Conservation (phyloP, 1,140 invertebrate genomes). For the Pseudomyrmex flavicornis region DNA sequence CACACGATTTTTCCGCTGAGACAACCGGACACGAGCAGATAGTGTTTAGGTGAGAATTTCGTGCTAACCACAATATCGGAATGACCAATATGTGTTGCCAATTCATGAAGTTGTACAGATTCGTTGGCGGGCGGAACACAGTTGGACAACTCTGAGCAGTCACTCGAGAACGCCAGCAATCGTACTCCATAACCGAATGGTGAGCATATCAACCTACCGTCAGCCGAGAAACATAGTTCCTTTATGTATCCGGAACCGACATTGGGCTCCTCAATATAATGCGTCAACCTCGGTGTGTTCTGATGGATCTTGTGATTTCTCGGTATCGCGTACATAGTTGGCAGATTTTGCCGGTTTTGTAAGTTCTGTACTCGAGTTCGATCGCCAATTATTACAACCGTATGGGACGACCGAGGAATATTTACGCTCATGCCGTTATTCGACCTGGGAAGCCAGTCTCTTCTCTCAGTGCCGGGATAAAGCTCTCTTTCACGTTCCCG, state of each 20-base stretch:
- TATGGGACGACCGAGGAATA: slow-evolving; percentile 78
- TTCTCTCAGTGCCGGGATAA: slow-evolving; percentile 59
- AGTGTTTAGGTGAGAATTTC: slow-evolving; percentile 95
- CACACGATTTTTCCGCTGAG: slow-evolving; percentile 94
- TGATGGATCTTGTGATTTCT: slow-evolving; percentile 87
- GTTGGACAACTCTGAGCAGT: slow-evolving; percentile 92
- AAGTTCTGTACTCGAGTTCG: slow-evolving; percentile 69
- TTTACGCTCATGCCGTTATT: slow-evolving; percentile 74
- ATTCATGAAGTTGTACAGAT: slow-evolving; percentile 86
- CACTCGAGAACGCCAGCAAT: slow-evolving; percentile 91
- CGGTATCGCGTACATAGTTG: slow-evolving; percentile 81
- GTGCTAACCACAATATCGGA: slow-evolving; percentile 95
- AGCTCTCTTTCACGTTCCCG: slow-evolving; percentile 83
- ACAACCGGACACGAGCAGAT: slow-evolving; percentile 94
- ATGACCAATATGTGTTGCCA: slow-evolving; percentile 91
- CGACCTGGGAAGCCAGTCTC: slow-evolving; percentile 71
- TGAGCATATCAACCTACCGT: slow-evolving; percentile 95
- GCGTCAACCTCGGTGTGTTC: slow-evolving; percentile 92
- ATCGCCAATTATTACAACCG: slow-evolving; percentile 83
- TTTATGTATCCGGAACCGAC: slow-evolving; percentile 94
- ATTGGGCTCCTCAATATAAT: slow-evolving; percentile 95
- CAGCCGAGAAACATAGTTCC: slow-evolving; percentile 95
- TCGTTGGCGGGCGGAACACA: slow-evolving; percentile 86
- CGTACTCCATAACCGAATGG: slow-evolving; percentile 94
- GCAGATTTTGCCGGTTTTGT: slow-evolving; percentile 77